phyloP scores from a whole-genome alignment of 2,888 invertebrate genomes.

The Panopea generosa region DNA sequence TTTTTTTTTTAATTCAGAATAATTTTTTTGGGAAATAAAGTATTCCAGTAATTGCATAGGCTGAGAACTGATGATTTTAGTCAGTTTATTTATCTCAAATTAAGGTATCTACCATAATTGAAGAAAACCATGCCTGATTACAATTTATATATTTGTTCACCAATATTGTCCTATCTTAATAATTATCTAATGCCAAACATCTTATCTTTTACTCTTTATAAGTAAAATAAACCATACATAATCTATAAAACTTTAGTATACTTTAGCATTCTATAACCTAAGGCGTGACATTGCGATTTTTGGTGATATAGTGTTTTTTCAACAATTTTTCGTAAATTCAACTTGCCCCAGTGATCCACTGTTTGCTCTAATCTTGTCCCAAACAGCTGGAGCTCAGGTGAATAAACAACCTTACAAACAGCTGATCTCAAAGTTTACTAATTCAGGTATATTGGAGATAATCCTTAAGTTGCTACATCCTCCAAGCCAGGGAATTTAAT shows the following conservation, averaged over 20 bases:
- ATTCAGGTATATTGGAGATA: slow-evolving; percentile 3
- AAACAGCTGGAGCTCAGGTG: slow-evolving; percentile 5
- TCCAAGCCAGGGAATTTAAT: slow-evolving; percentile 6
- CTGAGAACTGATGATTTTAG: too few species aligned
- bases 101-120: not conserved
- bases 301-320: slow-evolving; percentile 23
- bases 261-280: slow-evolving; percentile 25
- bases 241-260: slow-evolving; percentile 35
- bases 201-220: slow-evolving; percentile 13
- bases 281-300: slow-evolving; percentile 34
- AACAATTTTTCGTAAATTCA: slow-evolving; percentile 15
- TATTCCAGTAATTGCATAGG: too few species aligned
- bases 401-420: slow-evolving; percentile 8
- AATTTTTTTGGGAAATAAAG: too few species aligned
- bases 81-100: slow-evolving; percentile 4
- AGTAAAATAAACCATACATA: too few species aligned
- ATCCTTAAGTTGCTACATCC: not conserved
- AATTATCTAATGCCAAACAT: slow-evolving; percentile 1
- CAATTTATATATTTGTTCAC: too few species aligned
- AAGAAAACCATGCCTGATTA: too few species aligned
- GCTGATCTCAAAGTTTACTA: not conserved
- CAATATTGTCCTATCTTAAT: not conserved
- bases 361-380: not conserved
- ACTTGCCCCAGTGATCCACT: not conserved
- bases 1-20: too few species aligned